phyloP scores from a whole-genome alignment of 2,888 invertebrate species.

The Dicycla oo region DNA sequence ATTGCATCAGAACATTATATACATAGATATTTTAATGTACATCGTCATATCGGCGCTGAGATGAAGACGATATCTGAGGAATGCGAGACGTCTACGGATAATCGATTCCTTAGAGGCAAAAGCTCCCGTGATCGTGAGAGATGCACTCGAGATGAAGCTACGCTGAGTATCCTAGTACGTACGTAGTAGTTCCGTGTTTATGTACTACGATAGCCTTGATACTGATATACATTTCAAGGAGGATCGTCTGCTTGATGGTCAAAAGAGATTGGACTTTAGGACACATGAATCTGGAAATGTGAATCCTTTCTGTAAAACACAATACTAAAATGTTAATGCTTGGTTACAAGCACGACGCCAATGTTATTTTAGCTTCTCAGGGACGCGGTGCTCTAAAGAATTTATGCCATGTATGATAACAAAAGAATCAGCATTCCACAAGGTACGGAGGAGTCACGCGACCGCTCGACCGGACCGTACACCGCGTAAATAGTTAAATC shows the following conservation, averaged over 20 bases:
- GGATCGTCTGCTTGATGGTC: conserved; percentile 26
- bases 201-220: conserved; percentile 55
- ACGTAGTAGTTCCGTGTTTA: conserved; percentile 49
- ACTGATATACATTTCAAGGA: conserved; percentile 52
- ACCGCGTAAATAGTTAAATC: conserved; percentile 88
- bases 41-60: conserved; percentile 71
- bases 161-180: conserved; percentile 67
- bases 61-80: conserved; percentile 78
- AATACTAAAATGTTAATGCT: conserved; percentile 12
- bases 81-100: conserved; percentile 78
- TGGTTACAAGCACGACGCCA: conserved; percentile 6
- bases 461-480: conserved; percentile 68
- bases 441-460: conserved; percentile 63
- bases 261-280: conserved; percentile 46
- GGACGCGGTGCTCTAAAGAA: conserved; percentile 43
- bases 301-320: conserved; percentile 24
- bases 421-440: conserved; percentile 64
- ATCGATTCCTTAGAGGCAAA: conserved; percentile 80
- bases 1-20: conserved; percentile 53
- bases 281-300: conserved; percentile 18
- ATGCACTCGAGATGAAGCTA: conserved; percentile 75
- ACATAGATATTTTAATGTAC: conserved; percentile 72
- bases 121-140: conserved; percentile 75
- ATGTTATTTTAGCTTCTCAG: conserved; percentile 26
- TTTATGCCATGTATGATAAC: conserved; percentile 56